Conservation (phyloP, 2,797 vertebrate species). For the Neoniphon sammara region DNA sequence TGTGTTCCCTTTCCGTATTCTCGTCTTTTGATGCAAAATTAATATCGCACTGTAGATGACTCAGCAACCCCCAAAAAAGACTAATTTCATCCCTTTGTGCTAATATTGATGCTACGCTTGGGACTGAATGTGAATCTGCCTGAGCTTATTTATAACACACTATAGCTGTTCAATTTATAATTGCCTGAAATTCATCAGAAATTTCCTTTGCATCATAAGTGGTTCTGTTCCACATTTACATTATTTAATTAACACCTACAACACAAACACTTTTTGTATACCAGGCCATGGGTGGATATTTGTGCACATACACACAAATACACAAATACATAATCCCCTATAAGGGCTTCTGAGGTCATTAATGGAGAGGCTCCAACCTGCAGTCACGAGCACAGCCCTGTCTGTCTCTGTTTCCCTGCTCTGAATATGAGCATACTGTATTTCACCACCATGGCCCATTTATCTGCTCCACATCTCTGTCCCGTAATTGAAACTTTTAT, state of each 20-base stretch:
- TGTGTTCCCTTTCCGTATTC: conserved; percentile 1
- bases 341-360: conserved; percentile 9
- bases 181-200: conserved; percentile 45
- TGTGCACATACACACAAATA: background rate
- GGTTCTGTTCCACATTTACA: conserved; percentile 59
- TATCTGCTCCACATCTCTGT: conserved; percentile 71
- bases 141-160: conserved; percentile 34
- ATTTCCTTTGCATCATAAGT: conserved; percentile 43
- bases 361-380: conserved; percentile 49
- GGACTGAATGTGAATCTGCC: conserved; percentile 12
- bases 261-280: conserved; percentile 47
- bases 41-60: conserved; percentile 21
- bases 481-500: conserved; percentile 80
- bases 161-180: conserved; percentile 31
- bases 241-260: conserved; percentile 42
- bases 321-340: conserved; percentile 13
- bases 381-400: conserved; percentile 9
- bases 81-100: background rate
- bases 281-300: conserved; percentile 2
- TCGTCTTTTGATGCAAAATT: conserved; percentile 33
- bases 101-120: background rate
- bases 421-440: conserved; percentile 54
- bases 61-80: conserved; percentile 6
- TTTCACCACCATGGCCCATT: conserved; percentile 72
- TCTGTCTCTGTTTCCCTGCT: conserved; percentile 19